Evolutionary conservation across 2,113 vertebrate genomes (phyloP), one percentile per base, ranked within the genome.

Genomic region (Nansenia antarctica): DNA sequence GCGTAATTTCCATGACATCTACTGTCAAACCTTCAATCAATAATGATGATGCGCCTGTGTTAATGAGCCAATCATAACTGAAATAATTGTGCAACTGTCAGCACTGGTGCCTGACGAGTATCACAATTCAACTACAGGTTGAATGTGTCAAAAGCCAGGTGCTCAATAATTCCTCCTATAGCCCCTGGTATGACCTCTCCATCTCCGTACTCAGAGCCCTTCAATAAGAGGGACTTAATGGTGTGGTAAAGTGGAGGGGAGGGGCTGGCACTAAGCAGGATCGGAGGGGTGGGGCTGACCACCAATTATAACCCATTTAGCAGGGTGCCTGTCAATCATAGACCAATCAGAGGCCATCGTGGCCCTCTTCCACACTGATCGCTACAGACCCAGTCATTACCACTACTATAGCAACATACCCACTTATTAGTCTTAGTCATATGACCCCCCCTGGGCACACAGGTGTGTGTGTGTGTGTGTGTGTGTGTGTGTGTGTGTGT

Each of bases 301-400:
- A 76, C 74, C 88, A 90, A 91, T 93, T 92, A 92, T 67, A 86
- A 88, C 85, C 90, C 90, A 92, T 90, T 86, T 86, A 90, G 87
- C 82, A 80, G 63, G 66, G 74, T 77, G 61, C 74, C 75, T 88
- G 82, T 86, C 85, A 87, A 35, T 54, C 65, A 74, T 66, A 62
- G 72, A 81, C 86, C 77, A 74, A 35, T 54, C 65, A 74, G 67
- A 62, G 72, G 80, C 86, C 77, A 74, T 77, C 83, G 68, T 39
- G 76, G 61, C 31, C 37, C 57, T 88, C 72, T 91, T 88, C 82
- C 72, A 65, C 80, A 59, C 82, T 74, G 81, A 77, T 82, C 83
- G 79, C 77, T 53, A 74, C 65, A 67, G 70, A 81, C 86, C 61
- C 81, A 60, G 65, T 81, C 71, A 92, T 93, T 93, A 92, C 73